Conservation (phyloP, 1,140 invertebrate genomes). For the Apis mellifera region Amel_HAv3.1 CM009935.2:9960501-9961000, state of each 20-base stretch:
- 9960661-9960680: slow-evolving; percentile 42
- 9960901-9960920: background rate
- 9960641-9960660: slow-evolving; percentile 53
- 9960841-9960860: background rate
- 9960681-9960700: slow-evolving; percentile 43
- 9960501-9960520: slow-evolving; percentile 9
- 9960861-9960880: background rate
- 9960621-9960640: slow-evolving; percentile 45
- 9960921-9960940: background rate
- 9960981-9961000: background rate
- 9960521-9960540: slow-evolving; percentile 39
- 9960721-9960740: slow-evolving; percentile 42
- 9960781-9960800: background rate
- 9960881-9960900: background rate
- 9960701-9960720: slow-evolving; percentile 23
- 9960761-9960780: background rate
- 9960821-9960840: background rate
- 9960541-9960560: slow-evolving; percentile 73
- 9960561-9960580: slow-evolving; percentile 50
- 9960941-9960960: background rate
- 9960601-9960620: slow-evolving; percentile 46
- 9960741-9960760: background rate
- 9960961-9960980: background rate
- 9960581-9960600: slow-evolving; percentile 50
- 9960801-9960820: background rate